phyloP scores from a whole-genome alignment of 2,113 vertebrate species.

The Puntigrus tetrazona region DNA sequence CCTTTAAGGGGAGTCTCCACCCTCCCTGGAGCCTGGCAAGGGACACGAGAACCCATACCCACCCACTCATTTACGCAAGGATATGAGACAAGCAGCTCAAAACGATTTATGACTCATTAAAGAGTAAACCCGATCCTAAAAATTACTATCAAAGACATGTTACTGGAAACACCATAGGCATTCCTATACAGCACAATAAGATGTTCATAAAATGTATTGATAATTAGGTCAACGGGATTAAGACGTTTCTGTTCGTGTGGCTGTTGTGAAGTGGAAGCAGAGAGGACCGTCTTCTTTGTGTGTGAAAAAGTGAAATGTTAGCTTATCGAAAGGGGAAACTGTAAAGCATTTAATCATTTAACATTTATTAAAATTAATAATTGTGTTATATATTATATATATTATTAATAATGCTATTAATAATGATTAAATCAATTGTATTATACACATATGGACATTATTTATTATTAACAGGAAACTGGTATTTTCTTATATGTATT shows the following conservation, averaged over 20 bases:
- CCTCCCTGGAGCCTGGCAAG: conserved; percentile 50
- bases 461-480: neutral
- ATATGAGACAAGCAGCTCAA: conserved; percentile 56
- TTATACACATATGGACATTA: neutral
- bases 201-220: neutral
- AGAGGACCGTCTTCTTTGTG: neutral
- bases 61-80: conserved; percentile 11
- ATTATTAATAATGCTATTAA: neutral
- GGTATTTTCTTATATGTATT: neutral
- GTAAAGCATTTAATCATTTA: neutral
- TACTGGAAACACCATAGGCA: neutral
- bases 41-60: conserved; percentile 29
- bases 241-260: neutral
- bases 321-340: neutral
- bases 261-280: neutral
- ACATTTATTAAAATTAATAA: neutral
- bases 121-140: conserved; percentile 52
- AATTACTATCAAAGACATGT: neutral
- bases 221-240: neutral
- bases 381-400: neutral
- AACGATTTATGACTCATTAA: conserved; percentile 56
- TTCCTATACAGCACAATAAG: neutral
- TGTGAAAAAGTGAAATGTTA: neutral
- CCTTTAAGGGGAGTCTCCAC: conserved; percentile 61
- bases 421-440: neutral